Evolutionary conservation across 2,888 invertebrate species (phyloP), one percentile per base, ranked within the genome.

Genomic region (Acleris literana): DNA sequence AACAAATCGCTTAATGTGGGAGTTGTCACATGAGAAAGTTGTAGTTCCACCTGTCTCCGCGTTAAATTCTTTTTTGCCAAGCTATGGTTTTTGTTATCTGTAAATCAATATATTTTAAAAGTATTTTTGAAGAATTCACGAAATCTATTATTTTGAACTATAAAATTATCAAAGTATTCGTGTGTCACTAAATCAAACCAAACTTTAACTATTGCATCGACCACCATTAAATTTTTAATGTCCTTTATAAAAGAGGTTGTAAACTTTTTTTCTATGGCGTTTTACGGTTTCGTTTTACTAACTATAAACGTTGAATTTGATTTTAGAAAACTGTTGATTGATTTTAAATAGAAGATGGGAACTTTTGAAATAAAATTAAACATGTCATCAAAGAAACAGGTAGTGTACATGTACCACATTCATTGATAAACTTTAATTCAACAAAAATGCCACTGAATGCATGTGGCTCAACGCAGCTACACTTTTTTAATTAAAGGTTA

Each of bases 171-270:
- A 22, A 49, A 44, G 29, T 59, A 46, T 46, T 54, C 29, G 43
- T 63, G 63, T 55, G 63, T 46, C 22, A 20, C 22, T 72, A 71
- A 71, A 72, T 71, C 72, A 72, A 71, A 71, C 53, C 46, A 60
- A 64, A 66, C 68, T 70, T 71, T 68, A 71, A 69, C 60, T 68
- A 55, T 63, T 69, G 67, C 68, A 69, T 69, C 56, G 69, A 70
- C 39, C 51, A 55, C 64, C 70, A 74, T 77, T 70, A 76, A 77
- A 73, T 44, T 71, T 76, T 76, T 75, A 75, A 74, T 70, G 74
- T 72, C 70, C 64, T 70, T 60, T 70, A 71, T 48, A 66, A 62
- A 62, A 66, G 39, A 69, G 63, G 70, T 71, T 70, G 69, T 76
- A 73, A 76, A 67, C 70, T 74, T 72, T 75, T 70, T 64, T 68